A percentile compares a stretch with the other conserved stretches of the same genome.
Evolutionary conservation across 53 echinoderm and acorn worm genomes (phyloP).

Genomic region (Echinarachnius parma): DNA sequence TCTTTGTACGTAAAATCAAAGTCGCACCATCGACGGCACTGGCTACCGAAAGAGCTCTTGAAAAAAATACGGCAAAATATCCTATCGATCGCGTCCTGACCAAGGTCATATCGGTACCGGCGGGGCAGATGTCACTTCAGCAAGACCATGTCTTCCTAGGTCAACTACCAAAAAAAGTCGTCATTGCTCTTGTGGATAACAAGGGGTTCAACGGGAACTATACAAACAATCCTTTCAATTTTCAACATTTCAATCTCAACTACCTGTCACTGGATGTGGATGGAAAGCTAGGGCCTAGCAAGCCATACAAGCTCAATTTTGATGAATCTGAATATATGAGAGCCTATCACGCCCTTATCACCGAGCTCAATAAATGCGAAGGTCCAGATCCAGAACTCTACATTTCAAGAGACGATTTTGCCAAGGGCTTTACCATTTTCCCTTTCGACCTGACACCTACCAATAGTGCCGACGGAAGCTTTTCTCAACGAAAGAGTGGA

Average conservation of each 20-base stretch:
- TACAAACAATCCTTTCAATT: no score
- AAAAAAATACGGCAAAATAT: constrained; percentile 20
- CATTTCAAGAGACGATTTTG: constrained; percentile 29
- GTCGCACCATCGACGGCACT: constrained; percentile 7
- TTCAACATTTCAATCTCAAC: constrained; percentile 24
- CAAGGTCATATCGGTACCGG: constrained; percentile 10
- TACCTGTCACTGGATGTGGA: constrained; percentile 33
- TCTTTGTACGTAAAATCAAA: constrained; percentile 17
- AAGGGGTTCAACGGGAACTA: no score
- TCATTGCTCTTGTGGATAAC: constrained; percentile 6
- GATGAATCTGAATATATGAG: not conserved
- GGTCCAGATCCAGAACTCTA: constrained; percentile 7
- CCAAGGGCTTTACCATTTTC: constrained; percentile 22
- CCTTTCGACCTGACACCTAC: constrained; percentile 24
- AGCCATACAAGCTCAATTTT: constrained; percentile 23
- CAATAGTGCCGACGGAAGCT: not conserved
- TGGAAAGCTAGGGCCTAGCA: constrained; percentile 6
- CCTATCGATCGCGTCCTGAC: constrained; percentile 24
- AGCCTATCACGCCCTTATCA: not conserved
- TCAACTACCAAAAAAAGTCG: constrained; percentile 11
- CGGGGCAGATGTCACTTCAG: constrained; percentile 45
- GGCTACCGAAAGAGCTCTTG: constrained; percentile 19
- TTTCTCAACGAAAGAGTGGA: constrained; percentile 7
- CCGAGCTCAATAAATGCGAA: not conserved
- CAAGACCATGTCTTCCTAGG: constrained; percentile 51